Evolutionary conservation across 2,888 invertebrate species (phyloP), one percentile per base, ranked within the genome.

Genomic region (Ashinkailepas kermadecensis): DNA sequence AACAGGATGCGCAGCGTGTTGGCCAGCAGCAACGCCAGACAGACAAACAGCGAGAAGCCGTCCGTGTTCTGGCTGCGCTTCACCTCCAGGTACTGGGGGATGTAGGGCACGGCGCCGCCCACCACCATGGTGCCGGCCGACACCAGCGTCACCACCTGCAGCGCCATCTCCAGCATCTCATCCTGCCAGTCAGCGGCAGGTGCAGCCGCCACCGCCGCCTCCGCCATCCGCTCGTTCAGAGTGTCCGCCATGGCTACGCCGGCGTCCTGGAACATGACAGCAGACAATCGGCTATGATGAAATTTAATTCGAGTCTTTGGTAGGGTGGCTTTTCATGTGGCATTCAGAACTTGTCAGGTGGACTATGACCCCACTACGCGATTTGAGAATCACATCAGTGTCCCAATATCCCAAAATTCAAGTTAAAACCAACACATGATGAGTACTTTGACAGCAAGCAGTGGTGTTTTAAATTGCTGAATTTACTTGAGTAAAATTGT

Each of bases 1-100:
- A 99, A 99, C 86, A 98, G 90, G 87, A 99, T 98, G 87, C 99
- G 92, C 84, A 99, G 90, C 82, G 96, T 97, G 88, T 99, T 99
- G 83, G 99, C 99, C 86, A 98, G 91, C 80, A 99, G 90, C 82
- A 99, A 91, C 56, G 97, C 94, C 85, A 99, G 91, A 88, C 99
- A 99, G 81, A 99, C 99, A 88, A 96, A 95, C 80, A 97, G 89
- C 0, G 99, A 99, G 89, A 99, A 99, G 18, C 99, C 99, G 86
- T 97, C 97, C 2, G 84, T 81, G 67, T 83, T 83, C 74, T 84
- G 83, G 64, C 94, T 93, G 85, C 90, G 91, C 87, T 92, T 93
- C 83, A 99, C 99, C 89, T 99, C 96, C 85, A 92, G 90, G 87
- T 98, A 99, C 87, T 98, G 98, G 65, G 98, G 98, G 85, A 99